A percentile compares a stretch with the other conserved stretches of the same genome.
These are phyloP conservation scores for Micrasema minimum DNA, from an alignment of 1,140 invertebrate species.

Conservation along the genomic window DNA sequence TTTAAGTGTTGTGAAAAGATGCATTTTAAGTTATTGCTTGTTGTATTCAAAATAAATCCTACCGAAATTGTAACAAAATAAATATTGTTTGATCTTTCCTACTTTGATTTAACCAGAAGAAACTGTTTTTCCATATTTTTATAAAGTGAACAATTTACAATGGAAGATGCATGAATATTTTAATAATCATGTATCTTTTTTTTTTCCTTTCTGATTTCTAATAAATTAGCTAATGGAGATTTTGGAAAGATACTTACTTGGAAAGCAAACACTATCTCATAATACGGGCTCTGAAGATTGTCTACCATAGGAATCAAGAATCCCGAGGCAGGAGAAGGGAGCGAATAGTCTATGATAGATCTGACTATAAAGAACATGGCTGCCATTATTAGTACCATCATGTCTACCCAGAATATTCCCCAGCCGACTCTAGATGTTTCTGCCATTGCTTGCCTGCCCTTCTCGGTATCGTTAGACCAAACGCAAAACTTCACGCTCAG, in stretches of 20 bases:
- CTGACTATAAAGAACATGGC: slow-evolving; percentile 36
- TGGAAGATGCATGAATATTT: no score
- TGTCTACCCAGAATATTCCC: slow-evolving; percentile 45
- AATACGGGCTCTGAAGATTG: slow-evolving; percentile 41
- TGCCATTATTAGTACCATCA: slow-evolving; percentile 35
- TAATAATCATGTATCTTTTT: no score
- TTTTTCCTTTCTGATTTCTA: no score
- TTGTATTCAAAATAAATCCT: no score
- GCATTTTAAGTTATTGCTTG: no score
- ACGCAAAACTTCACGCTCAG: not conserved
- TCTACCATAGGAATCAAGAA: slow-evolving; percentile 30
- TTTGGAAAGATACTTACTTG: slow-evolving; percentile 40
- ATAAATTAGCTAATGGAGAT: no score
- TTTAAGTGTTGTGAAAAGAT: no score
- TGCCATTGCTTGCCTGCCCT: not conserved
- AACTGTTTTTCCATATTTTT: no score
- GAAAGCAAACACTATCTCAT: slow-evolving; percentile 39
- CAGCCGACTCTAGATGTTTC: slow-evolving; percentile 41
- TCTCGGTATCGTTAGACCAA: slow-evolving; percentile 2
- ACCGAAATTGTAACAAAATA: no score
- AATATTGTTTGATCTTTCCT: no score
- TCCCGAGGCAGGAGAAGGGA: slow-evolving; percentile 44
- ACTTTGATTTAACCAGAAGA: no score
- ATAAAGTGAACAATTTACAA: no score
- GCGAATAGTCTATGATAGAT: slow-evolving; percentile 39